Conservation (phyloP, 2,797 vertebrate species). For the Dendrocincla tyrannina region DNA sequence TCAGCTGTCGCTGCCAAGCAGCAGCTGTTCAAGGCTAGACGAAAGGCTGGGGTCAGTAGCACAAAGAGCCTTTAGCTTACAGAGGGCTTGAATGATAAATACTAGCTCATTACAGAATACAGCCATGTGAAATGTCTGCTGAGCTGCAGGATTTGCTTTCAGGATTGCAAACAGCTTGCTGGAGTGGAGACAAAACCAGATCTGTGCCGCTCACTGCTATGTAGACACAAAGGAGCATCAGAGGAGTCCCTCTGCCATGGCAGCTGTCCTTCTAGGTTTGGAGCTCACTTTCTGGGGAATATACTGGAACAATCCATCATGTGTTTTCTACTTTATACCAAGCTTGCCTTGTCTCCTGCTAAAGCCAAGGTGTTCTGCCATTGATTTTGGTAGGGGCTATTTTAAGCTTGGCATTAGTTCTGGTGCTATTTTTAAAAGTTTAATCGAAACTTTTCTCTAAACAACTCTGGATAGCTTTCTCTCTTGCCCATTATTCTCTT, state of each 20-base stretch:
- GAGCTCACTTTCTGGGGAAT: not conserved
- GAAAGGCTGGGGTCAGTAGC: slow-evolving; percentile 30
- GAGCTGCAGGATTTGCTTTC: slow-evolving; percentile 21
- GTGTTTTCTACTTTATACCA: slow-evolving; percentile 28
- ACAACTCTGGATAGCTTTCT: not conserved
- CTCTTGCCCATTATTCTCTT: not conserved
- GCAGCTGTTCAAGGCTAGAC: slow-evolving; percentile 6
- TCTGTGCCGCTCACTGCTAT: slow-evolving; percentile 12
- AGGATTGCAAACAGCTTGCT: not conserved
- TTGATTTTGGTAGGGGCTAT: not conserved
- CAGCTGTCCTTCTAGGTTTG: not conserved
- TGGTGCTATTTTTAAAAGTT: slow-evolving; percentile 68
- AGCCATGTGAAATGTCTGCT: slow-evolving; percentile 19
- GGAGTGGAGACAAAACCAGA: slow-evolving; percentile 17
- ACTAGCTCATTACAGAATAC: slow-evolving; percentile 24
- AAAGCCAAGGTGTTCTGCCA: not conserved
- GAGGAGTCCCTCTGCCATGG: not conserved
- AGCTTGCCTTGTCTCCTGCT: not conserved
- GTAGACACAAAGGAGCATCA: not conserved
- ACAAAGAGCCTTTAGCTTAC: slow-evolving; percentile 38
- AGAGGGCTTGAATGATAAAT: slow-evolving; percentile 22
- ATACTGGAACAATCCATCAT: not conserved
- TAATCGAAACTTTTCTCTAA: slow-evolving; percentile 5
- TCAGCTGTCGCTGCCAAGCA: slow-evolving; percentile 40
- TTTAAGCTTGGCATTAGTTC: slow-evolving; percentile 13